Percentiles rank a stretch among this genome's conserved stretches.
Evolutionary conservation across 2,113 vertebrate genomes (phyloP).

Genomic region (Halcyon senegalensis): DNA sequence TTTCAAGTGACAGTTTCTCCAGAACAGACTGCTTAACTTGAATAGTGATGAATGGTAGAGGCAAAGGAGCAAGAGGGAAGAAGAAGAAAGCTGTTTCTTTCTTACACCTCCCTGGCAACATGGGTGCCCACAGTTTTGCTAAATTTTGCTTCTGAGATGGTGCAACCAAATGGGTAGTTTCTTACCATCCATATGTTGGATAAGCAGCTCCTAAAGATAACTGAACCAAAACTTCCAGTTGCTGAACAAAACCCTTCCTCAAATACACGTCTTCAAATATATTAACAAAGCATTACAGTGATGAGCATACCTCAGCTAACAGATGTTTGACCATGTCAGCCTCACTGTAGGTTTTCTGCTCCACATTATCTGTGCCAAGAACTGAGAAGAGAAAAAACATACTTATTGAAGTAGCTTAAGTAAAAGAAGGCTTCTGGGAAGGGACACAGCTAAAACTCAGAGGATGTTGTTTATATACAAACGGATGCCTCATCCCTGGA

Average conservation of each 20-base stretch:
- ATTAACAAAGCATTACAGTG: background rate
- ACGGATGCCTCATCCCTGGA: too few species aligned
- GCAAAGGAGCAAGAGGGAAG: background rate
- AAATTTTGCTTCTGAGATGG: background rate
- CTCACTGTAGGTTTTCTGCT: constrained; percentile 91
- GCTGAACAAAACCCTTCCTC: background rate
- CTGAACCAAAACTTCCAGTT: background rate
- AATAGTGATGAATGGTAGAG: background rate
- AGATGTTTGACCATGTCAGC: constrained; percentile 91
- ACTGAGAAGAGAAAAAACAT: constrained; percentile 74
- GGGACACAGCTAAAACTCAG: background rate
- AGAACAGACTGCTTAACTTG: background rate
- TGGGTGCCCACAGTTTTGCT: background rate
- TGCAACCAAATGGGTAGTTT: background rate
- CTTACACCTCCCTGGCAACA: background rate
- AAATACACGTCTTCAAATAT: background rate
- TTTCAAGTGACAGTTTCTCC: background rate
- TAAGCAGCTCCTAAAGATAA: background rate
- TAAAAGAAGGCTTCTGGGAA: background rate
- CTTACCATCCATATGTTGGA: background rate
- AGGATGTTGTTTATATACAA: background rate
- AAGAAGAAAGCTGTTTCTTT: background rate
- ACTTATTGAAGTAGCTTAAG: background rate
- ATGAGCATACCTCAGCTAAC: constrained; percentile 85
- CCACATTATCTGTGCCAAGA: constrained; percentile 84